Percentiles rank a stretch among this genome's conserved stretches.
These are phyloP conservation scores for Cossypha heuglini DNA, from an alignment of 2,797 vertebrate genomes.

Conservation along the genomic window DNA sequence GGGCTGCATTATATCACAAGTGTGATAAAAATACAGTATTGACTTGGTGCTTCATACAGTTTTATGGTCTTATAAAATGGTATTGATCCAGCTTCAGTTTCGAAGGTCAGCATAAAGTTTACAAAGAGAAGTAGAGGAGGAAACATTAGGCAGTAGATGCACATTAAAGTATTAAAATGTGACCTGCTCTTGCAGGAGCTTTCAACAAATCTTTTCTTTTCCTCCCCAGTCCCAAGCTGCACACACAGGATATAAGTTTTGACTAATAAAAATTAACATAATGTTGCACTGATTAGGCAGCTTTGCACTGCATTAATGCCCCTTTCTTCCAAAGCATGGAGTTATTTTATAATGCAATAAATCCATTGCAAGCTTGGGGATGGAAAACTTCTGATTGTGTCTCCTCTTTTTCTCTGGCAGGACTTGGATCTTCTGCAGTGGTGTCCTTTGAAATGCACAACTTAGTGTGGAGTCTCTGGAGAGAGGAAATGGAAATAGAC, in stretches of 20 bases:
- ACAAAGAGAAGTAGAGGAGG: neutral
- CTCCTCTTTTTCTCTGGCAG: neutral
- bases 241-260: neutral
- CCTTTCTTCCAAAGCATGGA: neutral
- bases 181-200: neutral
- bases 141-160: neutral
- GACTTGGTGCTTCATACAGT: constrained; percentile 52
- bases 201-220: neutral
- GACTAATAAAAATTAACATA: neutral
- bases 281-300: neutral
- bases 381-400: neutral
- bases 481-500: neutral
- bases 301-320: neutral
- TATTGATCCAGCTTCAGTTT: constrained; percentile 53
- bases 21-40: constrained; percentile 55
- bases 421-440: neutral
- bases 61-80: constrained; percentile 58
- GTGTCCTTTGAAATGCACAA: neutral
- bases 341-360: neutral
- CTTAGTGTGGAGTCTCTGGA: neutral
- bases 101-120: constrained; percentile 48
- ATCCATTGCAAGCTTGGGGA: neutral
- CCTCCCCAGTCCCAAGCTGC: neutral
- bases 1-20: constrained; percentile 26
- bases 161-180: constrained; percentile 36